Conservation (phyloP, 1,140 invertebrate genomes). For the Parapsyche elsis region DNA sequence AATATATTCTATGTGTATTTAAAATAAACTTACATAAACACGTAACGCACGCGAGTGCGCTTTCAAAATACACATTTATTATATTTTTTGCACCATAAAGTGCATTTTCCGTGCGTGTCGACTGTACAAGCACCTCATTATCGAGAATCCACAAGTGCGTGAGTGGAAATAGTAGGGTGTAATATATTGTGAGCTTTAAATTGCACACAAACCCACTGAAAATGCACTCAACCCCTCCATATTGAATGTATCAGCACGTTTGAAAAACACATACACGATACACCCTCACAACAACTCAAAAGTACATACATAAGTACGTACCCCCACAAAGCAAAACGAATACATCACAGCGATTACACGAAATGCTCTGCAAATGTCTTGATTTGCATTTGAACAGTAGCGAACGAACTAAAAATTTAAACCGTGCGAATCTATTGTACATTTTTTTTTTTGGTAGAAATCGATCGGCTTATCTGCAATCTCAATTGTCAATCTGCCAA, state of each 20-base stretch:
- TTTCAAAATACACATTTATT: background rate
- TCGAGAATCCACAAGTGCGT: slow-evolving; percentile 44
- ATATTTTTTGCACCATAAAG: background rate
- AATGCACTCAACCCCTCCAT: slow-evolving; percentile 21
- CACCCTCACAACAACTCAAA: background rate
- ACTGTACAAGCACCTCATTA: slow-evolving; percentile 43
- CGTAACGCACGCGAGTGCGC: too few relatives aligned
- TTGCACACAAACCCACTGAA: slow-evolving; percentile 40
- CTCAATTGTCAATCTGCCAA: background rate
- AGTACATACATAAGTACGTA: too few relatives aligned
- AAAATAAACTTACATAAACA: too few relatives aligned
- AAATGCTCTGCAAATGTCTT: background rate
- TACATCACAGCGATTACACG: background rate
- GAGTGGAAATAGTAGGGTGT: slow-evolving; percentile 32
- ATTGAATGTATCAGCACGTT: slow-evolving; percentile 27
- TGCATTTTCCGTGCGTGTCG: background rate
- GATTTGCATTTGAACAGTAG: background rate
- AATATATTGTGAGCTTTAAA: slow-evolving; percentile 52
- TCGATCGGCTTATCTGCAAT: background rate
- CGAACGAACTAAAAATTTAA: background rate
- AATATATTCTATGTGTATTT: too few relatives aligned
- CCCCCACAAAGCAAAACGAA: background rate
- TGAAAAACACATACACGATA: background rate
- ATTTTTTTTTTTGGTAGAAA: too few relatives aligned
- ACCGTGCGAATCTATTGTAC: background rate